Percentiles rank a stretch among this genome's conserved stretches.
Evolutionary conservation across 2,888 invertebrate species (phyloP).

Genomic region (Endotricha flammealis): DNA sequence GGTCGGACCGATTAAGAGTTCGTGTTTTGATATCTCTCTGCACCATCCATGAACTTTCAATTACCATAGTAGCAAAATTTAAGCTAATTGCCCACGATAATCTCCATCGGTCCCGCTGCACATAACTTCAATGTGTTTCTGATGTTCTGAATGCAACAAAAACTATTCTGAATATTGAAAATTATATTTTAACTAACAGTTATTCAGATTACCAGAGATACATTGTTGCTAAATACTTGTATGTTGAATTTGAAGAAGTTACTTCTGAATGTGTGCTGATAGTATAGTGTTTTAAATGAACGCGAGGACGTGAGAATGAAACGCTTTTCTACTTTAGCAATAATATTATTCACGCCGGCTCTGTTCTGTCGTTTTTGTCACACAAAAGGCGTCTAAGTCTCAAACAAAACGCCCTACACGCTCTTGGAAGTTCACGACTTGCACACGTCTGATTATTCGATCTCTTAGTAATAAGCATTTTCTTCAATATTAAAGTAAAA

Average conservation of each 20-base stretch:
- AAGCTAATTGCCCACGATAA: not conserved
- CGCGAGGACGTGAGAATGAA: slow-evolving; percentile 59
- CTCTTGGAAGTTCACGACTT: too few relatives aligned
- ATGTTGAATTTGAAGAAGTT: slow-evolving; percentile 34
- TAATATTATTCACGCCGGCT: slow-evolving; percentile 41
- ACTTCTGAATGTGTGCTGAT: slow-evolving; percentile 43
- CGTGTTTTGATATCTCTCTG: not conserved
- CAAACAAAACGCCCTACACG: too few relatives aligned
- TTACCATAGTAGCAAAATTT: not conserved
- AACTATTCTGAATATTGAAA: not conserved
- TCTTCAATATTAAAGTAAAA: slow-evolving; percentile 20
- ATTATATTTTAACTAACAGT: not conserved
- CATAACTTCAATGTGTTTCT: slow-evolving; percentile 44
- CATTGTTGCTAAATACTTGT: slow-evolving; percentile 39
- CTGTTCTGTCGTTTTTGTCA: slow-evolving; percentile 44
- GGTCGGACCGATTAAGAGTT: slow-evolving; percentile 19
- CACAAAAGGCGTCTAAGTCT: too few relatives aligned
- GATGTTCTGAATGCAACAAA: slow-evolving; percentile 24
- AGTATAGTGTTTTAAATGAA: slow-evolving; percentile 41
- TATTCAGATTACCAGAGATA: slow-evolving; percentile 36
- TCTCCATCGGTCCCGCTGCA: slow-evolving; percentile 12
- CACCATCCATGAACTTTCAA: not conserved
- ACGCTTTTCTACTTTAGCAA: slow-evolving; percentile 61
- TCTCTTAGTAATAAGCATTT: slow-evolving; percentile 44
- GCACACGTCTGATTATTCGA: slow-evolving; percentile 28